Evolutionary conservation across 1,140 invertebrate genomes (phyloP).

Genomic region (Subanguina moxae): DNA sequence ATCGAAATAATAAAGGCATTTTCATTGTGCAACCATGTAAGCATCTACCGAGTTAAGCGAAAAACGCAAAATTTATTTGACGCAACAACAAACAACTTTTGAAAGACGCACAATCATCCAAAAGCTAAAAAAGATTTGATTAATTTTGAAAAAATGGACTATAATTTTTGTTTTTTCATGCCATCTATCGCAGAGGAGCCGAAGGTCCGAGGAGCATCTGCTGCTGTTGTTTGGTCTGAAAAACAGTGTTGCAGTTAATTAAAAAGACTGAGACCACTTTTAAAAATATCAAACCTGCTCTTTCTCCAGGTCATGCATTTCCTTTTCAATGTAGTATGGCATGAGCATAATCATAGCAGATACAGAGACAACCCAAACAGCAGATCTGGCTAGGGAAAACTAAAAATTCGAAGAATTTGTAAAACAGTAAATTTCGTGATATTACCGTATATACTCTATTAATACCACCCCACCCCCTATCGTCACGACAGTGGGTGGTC

Average conservation of each 20-base stretch:
- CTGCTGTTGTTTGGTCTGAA: slow-evolving; percentile 52
- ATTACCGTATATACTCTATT: too few relatives aligned
- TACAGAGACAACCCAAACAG: slow-evolving; percentile 52
- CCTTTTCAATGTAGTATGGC: slow-evolving; percentile 55
- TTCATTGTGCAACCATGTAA: not conserved
- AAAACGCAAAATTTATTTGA: not conserved
- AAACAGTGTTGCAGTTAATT: not conserved
- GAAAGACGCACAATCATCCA: too few relatives aligned
- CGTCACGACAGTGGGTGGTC: too few relatives aligned
- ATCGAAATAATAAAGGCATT: too few relatives aligned
- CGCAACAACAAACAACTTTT: too few relatives aligned
- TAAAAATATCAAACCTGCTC: slow-evolving; percentile 32
- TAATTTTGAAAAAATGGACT: not conserved
- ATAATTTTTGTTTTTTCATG: slow-evolving; percentile 7
- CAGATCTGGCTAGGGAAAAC: slow-evolving; percentile 43
- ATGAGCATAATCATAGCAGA: slow-evolving; percentile 52
- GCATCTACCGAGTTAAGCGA: not conserved
- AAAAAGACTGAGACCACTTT: too few relatives aligned
- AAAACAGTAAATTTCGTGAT: too few relatives aligned
- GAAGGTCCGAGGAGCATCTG: slow-evolving; percentile 56
- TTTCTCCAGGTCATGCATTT: slow-evolving; percentile 54
- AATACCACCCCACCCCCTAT: too few relatives aligned
- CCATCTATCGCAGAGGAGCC: not conserved
- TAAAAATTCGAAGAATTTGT: too few relatives aligned
- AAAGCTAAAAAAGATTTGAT: not conserved